Percentiles rank a stretch among this genome's conserved stretches.
These are phyloP conservation scores for Siphonodentalium dalli DNA, from an alignment of 2,888 invertebrate genomes.

Conservation along the genomic window DNA sequence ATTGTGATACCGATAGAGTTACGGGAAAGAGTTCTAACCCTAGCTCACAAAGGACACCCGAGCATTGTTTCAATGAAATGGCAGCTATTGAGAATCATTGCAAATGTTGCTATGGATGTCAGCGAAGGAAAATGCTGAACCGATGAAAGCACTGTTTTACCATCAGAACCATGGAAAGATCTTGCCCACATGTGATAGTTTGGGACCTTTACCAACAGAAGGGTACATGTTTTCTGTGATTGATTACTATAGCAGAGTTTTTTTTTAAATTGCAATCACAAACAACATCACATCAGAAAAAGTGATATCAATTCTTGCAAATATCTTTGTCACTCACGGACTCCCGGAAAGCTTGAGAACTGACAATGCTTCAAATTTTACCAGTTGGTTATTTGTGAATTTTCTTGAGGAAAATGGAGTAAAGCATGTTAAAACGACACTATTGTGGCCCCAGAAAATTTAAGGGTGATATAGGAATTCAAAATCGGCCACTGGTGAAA, in stretches of 20 bases:
- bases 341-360: too few relatives aligned
- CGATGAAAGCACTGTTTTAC: constrained; percentile 6
- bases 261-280: background rate
- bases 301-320: too few relatives aligned
- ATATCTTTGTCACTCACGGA: too few relatives aligned
- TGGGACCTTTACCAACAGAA: constrained; percentile 1
- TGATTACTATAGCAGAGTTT: background rate
- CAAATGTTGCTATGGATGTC: too few relatives aligned
- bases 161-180: constrained; percentile 8
- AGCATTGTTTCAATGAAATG: constrained; percentile 12
- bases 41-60: constrained; percentile 18
- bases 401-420: too few relatives aligned
- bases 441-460: too few relatives aligned
- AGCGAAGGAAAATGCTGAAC: constrained; percentile 7
- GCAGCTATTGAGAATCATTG: constrained; percentile 5
- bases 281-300: background rate
- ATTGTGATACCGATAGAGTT: background rate
- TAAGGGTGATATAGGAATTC: too few relatives aligned
- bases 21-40: background rate
- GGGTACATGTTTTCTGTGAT: background rate
- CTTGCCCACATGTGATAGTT: background rate
- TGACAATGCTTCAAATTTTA: too few relatives aligned
- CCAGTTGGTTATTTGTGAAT: too few relatives aligned
- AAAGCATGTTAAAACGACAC: too few relatives aligned
- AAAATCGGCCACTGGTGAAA: too few relatives aligned